Evolutionary conservation across 1,140 invertebrate genomes (phyloP), one percentile per base, ranked within the genome.

Genomic region (Lutraria rhynchaena): DNA sequence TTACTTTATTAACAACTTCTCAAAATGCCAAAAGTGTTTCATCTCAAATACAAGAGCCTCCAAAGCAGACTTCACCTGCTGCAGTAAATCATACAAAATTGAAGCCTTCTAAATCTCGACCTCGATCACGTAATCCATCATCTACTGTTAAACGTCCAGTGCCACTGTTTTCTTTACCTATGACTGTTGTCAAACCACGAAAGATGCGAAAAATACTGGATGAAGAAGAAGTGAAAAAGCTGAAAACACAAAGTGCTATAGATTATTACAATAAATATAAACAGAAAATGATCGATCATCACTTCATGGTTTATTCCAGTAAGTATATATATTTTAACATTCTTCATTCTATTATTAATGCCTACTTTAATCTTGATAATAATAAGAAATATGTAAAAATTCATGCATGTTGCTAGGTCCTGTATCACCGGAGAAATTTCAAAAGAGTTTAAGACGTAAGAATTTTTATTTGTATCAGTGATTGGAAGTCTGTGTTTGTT

Each of bases 271-370:
- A 83, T 33, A 81, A 84, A 37, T 86, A 88, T 75, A 83, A 84
- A 37, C 86, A 87, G 37, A 81, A 85, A 51, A 89, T 85, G 71
- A 87, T 90, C 49, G 83, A 89, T 46, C 90, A 91, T 67, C 89
- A 89, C 61, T 89, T 91, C 85, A 85, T 93, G 15, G 88, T 92
- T 67, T 89, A 90, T 60, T 88, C 92, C 84, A 92, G 93, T 93
- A 86, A 89, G 90, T 87, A 29, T 29, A 9, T 44, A n/a, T 13
- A 19, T 49, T 29, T 44, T 46, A 69, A 27, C 29, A 65, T 57
- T 13, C 35, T n/a, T 75, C 27, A 27, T 9, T 53, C 41, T 31
- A 1, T 24, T 3, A 22, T 60, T 31, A 24, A 1, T 22, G 1
- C 58, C 44, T 49, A n/a, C n/a, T n/a, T n/a, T n/a, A n/a, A n/a